phyloP scores from a whole-genome alignment of 2,113 vertebrate species.

The Semicossyphus pulcher region DNA sequence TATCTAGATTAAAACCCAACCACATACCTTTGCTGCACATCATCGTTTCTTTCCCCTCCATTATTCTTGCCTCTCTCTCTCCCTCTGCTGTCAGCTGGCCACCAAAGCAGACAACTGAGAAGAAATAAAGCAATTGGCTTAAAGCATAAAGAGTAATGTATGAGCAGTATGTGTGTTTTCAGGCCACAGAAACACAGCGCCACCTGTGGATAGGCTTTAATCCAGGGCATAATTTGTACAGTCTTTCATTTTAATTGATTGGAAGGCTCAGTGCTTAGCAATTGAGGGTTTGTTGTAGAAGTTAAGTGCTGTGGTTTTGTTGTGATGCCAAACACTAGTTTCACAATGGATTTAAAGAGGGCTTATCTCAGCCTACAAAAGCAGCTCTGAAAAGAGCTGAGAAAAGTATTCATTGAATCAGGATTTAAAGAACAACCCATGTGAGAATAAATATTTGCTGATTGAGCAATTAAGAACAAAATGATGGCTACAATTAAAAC shows the following conservation, averaged over 20 bases:
- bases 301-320: not conserved
- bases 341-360: not conserved
- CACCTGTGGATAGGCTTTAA: conserved; percentile 41
- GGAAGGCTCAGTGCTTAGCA: not conserved
- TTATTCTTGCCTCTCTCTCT: conserved; percentile 14
- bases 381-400: not conserved
- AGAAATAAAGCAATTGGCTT: not conserved
- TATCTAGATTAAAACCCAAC: not conserved
- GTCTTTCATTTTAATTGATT: not conserved
- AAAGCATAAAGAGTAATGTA: not conserved
- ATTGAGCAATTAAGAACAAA: not conserved
- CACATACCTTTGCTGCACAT: conserved; percentile 23
- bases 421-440: too few relatives aligned
- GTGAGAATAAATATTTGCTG: not conserved
- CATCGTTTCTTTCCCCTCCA: not conserved
- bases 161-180: not conserved
- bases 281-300: not conserved
- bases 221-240: not conserved
- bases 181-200: conserved; percentile 40
- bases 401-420: too few relatives aligned
- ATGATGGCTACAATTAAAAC: not conserved
- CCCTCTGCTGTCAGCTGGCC: conserved; percentile 26
- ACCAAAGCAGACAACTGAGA: not conserved
- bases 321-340: not conserved
- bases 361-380: not conserved